Evolutionary conservation across 2,113 vertebrate genomes (phyloP), one percentile per base, ranked within the genome.

Genomic region (Excalfactoria chinensis): DNA sequence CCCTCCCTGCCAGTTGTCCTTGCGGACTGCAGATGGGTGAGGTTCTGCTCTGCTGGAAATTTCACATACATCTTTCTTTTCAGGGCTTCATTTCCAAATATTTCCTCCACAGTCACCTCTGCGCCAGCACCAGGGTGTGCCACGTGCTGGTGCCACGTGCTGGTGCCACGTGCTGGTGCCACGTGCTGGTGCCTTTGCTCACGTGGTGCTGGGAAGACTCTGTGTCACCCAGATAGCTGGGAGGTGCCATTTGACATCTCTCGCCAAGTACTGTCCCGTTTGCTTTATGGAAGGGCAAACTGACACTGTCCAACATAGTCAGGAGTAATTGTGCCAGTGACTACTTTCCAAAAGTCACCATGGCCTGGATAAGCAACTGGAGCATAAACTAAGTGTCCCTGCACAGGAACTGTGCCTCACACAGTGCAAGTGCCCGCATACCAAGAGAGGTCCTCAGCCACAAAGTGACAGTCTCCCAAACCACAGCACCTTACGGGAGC

Each of bases 11-110:
- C 11, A 40, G 41, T 9, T 10, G 13, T 21, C 5, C 1, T 40
- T 55, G 32, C 32, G 7, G 48, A 71, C 74, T 4, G n/a, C 6
- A 9, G 12, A 18, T 0, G 0, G 23, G 60, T 20, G 68, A 17
- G 18, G 63, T 59, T 77, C 76, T 72, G 63, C 0, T 3, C 18
- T 21, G 49, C 25, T 5, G 66, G 41, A 60, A 70, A 13, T 58
- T 75, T 34, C 41, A 8, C 34, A n/a, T 18, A 11, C 22, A 49
- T 11, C 32, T 66, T 9, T 15, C 7, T 12, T 53, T 34, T 11
- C 63, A 68, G 79, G 34, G 13, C 6, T 32, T 73, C 41, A 5
- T 63, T 77, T 81, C 60, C 41, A 53, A 32, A 17, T 43, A 53
- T 23, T 13, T 21, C 35, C 4, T 25, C 2, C 4, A 35, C 48